Evolutionary conservation across 2,113 vertebrate genomes (phyloP), one percentile per base, ranked within the genome.

Genomic region (Stegastes partitus): DNA sequence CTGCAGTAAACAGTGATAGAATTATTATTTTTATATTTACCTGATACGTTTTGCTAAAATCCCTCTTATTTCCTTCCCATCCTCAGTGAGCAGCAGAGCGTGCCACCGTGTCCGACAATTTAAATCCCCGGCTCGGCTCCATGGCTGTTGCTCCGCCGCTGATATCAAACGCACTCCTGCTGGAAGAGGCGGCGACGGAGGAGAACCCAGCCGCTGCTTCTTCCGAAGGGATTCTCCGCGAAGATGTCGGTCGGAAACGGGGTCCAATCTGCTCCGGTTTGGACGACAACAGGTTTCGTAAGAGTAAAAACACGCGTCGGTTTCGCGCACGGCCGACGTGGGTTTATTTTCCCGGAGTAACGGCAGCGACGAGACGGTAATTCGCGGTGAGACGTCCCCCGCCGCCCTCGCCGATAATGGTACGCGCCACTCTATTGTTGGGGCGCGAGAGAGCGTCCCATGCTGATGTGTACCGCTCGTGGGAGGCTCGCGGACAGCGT

Each of bases 371-470:
- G 45, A 14, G 11, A 9, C 2, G 49, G 49, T 62, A 5, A 42
- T 66, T 80, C 22, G 19, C 44, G 14, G 9, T 42, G 65, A 74
- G 65, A 80, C 21, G 63, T 84, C 92, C 93, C 93, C 94, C 89
- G 54, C 80, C 72, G 11, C 44, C 31, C 49, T 22, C 83, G 3
- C 74, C 19, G 72, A 88, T 80, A 75, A 87, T 95, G 94, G 94
- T 94, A 94, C 87, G 80, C 72, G 71, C 94, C 94, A 90, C 93
- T 94, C 93, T 91, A 93, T 95, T 94, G 94, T 95, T 94, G 92
- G 89, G 89, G 89, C 84, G 83, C 63, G 85, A 79, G 87, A 84
- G 21, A 84, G 81, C 74, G 84, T 87, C 83, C 85, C 79, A 42
- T 68, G 79, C 84, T 77, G 87, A 84, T 71, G 66, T 68, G 86